phyloP scores from a whole-genome alignment of 1,140 invertebrate genomes.

The Samia ricini region DNA sequence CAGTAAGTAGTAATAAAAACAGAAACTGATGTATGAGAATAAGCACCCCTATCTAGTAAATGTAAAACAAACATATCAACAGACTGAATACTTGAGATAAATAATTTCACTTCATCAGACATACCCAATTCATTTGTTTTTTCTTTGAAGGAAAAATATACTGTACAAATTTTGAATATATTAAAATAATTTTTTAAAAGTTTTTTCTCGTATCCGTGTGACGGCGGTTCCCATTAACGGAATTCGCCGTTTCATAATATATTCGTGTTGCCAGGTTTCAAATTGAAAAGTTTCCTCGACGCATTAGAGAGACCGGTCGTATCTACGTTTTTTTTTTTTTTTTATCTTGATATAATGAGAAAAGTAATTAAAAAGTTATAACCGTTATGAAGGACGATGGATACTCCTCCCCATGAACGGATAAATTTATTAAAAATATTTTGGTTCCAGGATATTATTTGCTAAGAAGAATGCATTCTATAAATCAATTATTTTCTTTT shows the following conservation, averaged over 20 bases:
- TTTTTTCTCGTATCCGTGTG: conserved; percentile 18
- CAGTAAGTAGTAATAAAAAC: no score
- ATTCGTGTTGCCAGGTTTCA: conserved; percentile 12
- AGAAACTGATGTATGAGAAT: no score
- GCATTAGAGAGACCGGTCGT: not conserved
- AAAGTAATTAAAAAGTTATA: conserved; percentile 23
- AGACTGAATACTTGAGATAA: no score
- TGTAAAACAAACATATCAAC: no score
- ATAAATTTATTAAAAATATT: no score
- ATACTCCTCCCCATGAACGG: no score
- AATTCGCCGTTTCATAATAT: conserved; percentile 19
- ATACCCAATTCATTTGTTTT: not conserved
- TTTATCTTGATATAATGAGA: conserved; percentile 14
- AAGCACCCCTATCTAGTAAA: no score
- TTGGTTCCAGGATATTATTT: no score
- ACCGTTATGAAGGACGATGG: not conserved
- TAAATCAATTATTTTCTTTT: no score
- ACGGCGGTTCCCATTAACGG: conserved; percentile 15
- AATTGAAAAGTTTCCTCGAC: conserved; percentile 19
- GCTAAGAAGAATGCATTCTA: no score
- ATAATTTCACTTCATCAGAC: not conserved
- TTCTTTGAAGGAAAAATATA: not conserved
- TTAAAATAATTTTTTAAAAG: conserved; percentile 46
- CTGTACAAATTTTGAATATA: conserved; percentile 20
- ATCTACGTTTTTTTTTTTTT: conserved; percentile 9